A percentile compares a stretch with the other conserved stretches of the same genome.
These are phyloP conservation scores for Drosophila cardini DNA, from an alignment of 1,140 invertebrate species.

Conservation along the genomic window DNA sequence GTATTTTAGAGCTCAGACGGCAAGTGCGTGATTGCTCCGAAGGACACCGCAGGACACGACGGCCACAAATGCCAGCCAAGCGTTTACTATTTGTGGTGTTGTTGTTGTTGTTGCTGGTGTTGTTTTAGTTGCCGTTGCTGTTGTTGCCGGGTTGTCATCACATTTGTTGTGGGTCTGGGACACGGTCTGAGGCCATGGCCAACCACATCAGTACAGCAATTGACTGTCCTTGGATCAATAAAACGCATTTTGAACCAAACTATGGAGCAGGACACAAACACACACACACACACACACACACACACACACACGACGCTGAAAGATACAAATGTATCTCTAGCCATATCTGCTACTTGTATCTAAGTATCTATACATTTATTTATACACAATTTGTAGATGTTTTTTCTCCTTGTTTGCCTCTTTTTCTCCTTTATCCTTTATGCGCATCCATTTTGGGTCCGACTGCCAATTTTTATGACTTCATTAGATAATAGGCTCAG, in stretches of 20 bases:
- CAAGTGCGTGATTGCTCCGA: slow-evolving; percentile 72
- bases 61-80: slow-evolving; percentile 38
- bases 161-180: slow-evolving; percentile 61
- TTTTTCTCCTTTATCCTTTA: slow-evolving; percentile 47
- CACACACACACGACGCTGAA: not conserved
- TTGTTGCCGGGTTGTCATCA: slow-evolving; percentile 41
- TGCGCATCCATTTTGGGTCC: slow-evolving; percentile 45
- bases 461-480: slow-evolving; percentile 66
- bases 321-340: slow-evolving; percentile 7
- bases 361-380: slow-evolving; percentile 2
- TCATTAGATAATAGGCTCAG: slow-evolving; percentile 62
- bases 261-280: slow-evolving; percentile 25
- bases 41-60: slow-evolving; percentile 55
- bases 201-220: slow-evolving; percentile 48
- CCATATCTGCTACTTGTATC: slow-evolving; percentile 4
- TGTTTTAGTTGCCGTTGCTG: slow-evolving; percentile 7
- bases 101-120: slow-evolving; percentile 4
- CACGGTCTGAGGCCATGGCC: slow-evolving; percentile 58
- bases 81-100: slow-evolving; percentile 42
- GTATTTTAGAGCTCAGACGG: slow-evolving; percentile 64
- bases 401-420: slow-evolving; percentile 1
- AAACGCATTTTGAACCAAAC: slow-evolving; percentile 50
- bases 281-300: slow-evolving; percentile 12
- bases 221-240: slow-evolving; percentile 76
- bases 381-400: slow-evolving; percentile 15